A percentile compares a stretch with the other conserved stretches of the same genome.
These are phyloP conservation scores for Leptopilina drosophilae DNA, from an alignment of 2,888 invertebrate species.

Conservation along the genomic window DNA sequence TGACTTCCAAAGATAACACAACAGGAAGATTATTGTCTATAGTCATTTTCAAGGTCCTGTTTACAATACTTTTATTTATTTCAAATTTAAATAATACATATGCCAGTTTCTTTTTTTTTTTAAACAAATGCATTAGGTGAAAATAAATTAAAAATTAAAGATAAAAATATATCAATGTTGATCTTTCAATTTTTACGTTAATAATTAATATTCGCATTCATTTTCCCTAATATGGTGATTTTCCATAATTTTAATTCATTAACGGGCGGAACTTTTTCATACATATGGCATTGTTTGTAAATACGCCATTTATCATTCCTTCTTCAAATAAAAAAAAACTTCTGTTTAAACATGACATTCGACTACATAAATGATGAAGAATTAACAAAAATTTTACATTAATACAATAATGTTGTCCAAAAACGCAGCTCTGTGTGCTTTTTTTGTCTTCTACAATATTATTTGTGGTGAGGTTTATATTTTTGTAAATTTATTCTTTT, in stretches of 20 bases:
- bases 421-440: not conserved
- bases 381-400: not conserved
- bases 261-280: not conserved
- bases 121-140: too few relatives aligned
- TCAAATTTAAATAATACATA: too few relatives aligned
- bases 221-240: not conserved
- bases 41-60: too few relatives aligned
- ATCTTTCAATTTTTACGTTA: not conserved
- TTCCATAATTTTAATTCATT: not conserved
- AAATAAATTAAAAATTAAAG: not conserved
- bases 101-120: too few relatives aligned
- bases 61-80: too few relatives aligned
- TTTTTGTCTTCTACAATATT: not conserved
- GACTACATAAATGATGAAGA: not conserved
- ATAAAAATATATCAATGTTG: not conserved
- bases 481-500: not conserved
- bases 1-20: too few relatives aligned
- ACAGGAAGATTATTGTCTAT: too few relatives aligned
- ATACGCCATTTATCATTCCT: not conserved
- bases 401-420: not conserved
- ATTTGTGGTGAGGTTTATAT: not conserved
- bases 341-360: not conserved
- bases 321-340: not conserved
- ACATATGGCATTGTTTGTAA: not conserved
- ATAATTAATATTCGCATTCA: not conserved